Base-by-base conservation (phyloP, 1,140 invertebrate genomes). In the Oryctes rhinoceros region DNA sequence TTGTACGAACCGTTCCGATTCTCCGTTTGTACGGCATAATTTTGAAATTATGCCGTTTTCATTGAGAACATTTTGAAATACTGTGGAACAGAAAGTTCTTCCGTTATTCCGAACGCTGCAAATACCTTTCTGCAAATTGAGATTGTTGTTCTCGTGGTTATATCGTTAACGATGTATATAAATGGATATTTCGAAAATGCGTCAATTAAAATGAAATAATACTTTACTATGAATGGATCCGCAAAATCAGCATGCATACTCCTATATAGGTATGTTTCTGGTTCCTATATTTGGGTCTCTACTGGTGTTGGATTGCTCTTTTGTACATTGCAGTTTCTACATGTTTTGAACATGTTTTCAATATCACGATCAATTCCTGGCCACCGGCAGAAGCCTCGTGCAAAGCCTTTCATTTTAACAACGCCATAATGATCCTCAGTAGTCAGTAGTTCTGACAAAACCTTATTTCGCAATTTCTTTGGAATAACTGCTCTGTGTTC, bases 361-460 rank as follows among this genome's bases (percentile, higher is more conserved):
- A 76, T 80, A 65, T 80, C 49, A 15, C 35, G 24, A 35, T 75
- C 47, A 59, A 76, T 80, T 15, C 15, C 15, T 30, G 44, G 15
- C 71, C 67, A 79, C 18, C 53, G 71, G 13, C 49, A 53, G 47
- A 39, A 71, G 3, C 53, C 30, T 44, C 78, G 53, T 9, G 78
- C 78, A 35, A 76, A 62, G 18, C 24, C 35, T 49, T 80, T 80
- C 20, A 53, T 80, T 15, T 80, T 80, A 0, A 76, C 71, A n/a
- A 76, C 30, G 48, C 71, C 79, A 24, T 47, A 71, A 62, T 80
- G 79, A 30, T 48, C 71, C 24, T 74, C 35, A 39, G n/a, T n/a
- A 6, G 47, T 48, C 48, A 76, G 79, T 59, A 80, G 59, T 62
- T 75, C 65, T n/a, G n/a, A 6, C 11, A 75, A 44, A 24, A 80